Conservation (phyloP, 2,797 vertebrate genomes). For the Otus scops region DNA sequence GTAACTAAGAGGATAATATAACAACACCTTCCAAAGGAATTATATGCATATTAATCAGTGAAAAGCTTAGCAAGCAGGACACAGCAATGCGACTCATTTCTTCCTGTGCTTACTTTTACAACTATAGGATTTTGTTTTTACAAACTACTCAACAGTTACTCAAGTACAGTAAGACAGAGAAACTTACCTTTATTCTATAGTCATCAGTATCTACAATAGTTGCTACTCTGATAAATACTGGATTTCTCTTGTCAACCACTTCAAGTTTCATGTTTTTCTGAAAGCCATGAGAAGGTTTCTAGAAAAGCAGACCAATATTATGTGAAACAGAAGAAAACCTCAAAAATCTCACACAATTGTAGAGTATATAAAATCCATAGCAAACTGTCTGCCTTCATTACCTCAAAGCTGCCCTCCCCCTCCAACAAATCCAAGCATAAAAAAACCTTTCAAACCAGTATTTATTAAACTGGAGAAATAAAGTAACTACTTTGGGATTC, state of each 20-base stretch:
- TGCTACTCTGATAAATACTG: slow-evolving; percentile 82
- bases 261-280: slow-evolving; percentile 85
- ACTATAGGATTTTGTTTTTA: neutral
- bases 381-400: neutral
- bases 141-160: neutral
- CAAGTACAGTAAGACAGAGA: neutral
- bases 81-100: neutral
- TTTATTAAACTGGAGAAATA: neutral
- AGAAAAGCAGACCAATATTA: neutral
- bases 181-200: slow-evolving; percentile 82
- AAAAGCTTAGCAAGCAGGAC: neutral
- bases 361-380: neutral
- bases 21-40: neutral
- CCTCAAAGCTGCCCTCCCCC: neutral
- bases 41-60: neutral
- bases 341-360: neutral
- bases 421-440: neutral
- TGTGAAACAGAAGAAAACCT: neutral
- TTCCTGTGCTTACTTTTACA: neutral
- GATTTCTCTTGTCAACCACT: slow-evolving; percentile 84
- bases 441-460: neutral
- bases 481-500: neutral
- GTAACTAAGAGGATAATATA: neutral
- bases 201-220: slow-evolving; percentile 83
- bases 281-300: slow-evolving; percentile 85